These are phyloP conservation scores for Oxystoma pomonae DNA, from an alignment of 2,888 invertebrate species.

Conservation along the genomic window DNA sequence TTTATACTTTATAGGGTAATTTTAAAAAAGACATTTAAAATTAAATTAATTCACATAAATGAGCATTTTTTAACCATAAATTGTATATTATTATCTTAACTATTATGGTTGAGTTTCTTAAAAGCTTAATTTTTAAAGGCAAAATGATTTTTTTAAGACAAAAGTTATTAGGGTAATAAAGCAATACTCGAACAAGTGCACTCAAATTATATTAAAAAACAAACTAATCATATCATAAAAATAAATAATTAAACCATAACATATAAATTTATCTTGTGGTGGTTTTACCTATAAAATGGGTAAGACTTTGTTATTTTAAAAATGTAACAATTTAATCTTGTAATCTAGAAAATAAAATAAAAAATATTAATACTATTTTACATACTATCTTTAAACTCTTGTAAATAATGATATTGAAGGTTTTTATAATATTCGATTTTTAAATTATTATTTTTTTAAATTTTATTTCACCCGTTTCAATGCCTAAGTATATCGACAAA, in stretches of 20 bases:
- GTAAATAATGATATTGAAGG: too few species aligned
- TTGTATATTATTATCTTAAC: too few species aligned
- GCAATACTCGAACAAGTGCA: not conserved
- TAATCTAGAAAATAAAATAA: not conserved
- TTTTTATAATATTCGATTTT: not conserved
- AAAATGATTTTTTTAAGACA: too few species aligned
- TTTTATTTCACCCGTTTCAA: not conserved
- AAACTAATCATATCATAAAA: not conserved
- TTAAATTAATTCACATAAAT: too few species aligned
- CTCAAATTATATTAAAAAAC: not conserved
- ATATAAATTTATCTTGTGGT: too few species aligned
- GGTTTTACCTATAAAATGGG: not conserved
- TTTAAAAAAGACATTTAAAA: too few species aligned
- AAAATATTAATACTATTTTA: not conserved
- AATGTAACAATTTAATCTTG: not conserved
- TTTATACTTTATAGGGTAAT: slow-evolving; percentile 25
- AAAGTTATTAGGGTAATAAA: not conserved
- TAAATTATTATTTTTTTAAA: not conserved
- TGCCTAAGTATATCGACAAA: not conserved
- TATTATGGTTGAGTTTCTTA: too few species aligned
- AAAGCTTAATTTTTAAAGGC: too few species aligned
- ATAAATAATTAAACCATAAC: not conserved
- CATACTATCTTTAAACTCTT: not conserved
- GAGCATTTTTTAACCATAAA: too few species aligned
- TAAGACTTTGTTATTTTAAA: not conserved